Evolutionary conservation across 92 coral and sea anemone species (phyloP).

Genomic region (Phenganax stokvisi): DNA sequence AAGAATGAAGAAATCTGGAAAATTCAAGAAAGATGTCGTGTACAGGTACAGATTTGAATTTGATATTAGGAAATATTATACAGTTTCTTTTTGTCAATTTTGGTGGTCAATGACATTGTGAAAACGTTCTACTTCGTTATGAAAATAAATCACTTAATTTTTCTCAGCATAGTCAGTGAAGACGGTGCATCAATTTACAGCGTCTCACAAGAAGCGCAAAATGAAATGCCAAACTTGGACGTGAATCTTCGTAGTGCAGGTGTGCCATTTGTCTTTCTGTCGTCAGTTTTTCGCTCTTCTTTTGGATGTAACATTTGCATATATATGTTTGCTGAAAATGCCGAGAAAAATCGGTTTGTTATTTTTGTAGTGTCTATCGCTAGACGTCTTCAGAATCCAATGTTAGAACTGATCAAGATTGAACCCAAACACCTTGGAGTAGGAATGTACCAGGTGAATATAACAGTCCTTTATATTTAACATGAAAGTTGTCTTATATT

Average conservation of each 20-base stretch:
- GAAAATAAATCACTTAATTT: background rate
- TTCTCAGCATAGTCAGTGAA: slow-evolving; percentile 82
- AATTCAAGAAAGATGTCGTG: slow-evolving; percentile 59
- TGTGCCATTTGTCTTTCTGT: slow-evolving; percentile 22
- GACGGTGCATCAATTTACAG: slow-evolving; percentile 93
- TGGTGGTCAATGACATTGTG: background rate
- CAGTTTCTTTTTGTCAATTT: background rate
- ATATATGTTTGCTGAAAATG: background rate
- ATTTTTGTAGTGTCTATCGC: slow-evolving; percentile 75
- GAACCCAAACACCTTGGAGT: slow-evolving; percentile 94
- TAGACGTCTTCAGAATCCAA: slow-evolving; percentile 81
- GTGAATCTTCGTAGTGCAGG: slow-evolving; percentile 93
- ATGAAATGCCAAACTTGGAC: slow-evolving; percentile 87
- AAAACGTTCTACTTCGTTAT: background rate
- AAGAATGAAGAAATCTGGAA: slow-evolving; percentile 52
- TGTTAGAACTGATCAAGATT: slow-evolving; percentile 80
- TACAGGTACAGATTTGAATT: slow-evolving; percentile 57
- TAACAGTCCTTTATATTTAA: background rate
- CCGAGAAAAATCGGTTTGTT: background rate
- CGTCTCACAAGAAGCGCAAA: slow-evolving; percentile 76
- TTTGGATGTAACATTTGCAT: background rate
- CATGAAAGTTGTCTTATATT: background rate
- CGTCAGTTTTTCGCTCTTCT: background rate
- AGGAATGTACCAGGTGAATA: slow-evolving; percentile 92
- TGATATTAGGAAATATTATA: background rate